Conservation (phyloP, 2,797 vertebrate genomes). For the Echeneis naucrates region DNA sequence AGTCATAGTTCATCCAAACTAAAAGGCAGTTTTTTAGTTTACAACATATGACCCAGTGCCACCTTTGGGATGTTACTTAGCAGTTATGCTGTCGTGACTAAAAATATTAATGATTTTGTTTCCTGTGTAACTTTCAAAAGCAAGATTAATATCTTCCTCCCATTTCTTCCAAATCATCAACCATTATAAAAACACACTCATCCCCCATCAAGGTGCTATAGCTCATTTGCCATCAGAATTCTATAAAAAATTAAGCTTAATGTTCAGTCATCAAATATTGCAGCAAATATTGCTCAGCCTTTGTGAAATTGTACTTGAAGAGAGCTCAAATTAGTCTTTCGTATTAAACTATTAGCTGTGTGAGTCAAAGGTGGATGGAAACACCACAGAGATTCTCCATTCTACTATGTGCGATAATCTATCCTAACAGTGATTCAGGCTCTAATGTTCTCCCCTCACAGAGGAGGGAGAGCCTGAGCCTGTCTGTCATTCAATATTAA, state of each 20-base stretch:
- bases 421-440: conserved; percentile 68
- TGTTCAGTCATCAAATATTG: conserved; percentile 9
- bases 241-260: background rate
- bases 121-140: conserved; percentile 4
- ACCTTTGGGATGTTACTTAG: conserved; percentile 3
- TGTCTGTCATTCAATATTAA: conserved; percentile 78
- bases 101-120: background rate
- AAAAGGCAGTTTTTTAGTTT: background rate
- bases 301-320: conserved; percentile 2
- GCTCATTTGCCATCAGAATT: conserved; percentile 15
- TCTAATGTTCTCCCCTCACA: conserved; percentile 62
- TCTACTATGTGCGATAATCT: conserved; percentile 21
- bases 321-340: conserved; percentile 1
- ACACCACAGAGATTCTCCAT: conserved; percentile 11
- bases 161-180: conserved; percentile 9
- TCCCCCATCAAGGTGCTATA: background rate
- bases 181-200: conserved; percentile 10
- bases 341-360: conserved; percentile 22
- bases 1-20: no score
- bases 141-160: background rate
- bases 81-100: background rate
- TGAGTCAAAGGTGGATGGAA: conserved; percentile 39
- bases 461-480: conserved; percentile 71
- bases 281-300: conserved; percentile 3
- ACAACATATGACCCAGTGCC: background rate